phyloP scores from a whole-genome alignment of 2,888 invertebrate species.

The Lissonota sp. region DNA sequence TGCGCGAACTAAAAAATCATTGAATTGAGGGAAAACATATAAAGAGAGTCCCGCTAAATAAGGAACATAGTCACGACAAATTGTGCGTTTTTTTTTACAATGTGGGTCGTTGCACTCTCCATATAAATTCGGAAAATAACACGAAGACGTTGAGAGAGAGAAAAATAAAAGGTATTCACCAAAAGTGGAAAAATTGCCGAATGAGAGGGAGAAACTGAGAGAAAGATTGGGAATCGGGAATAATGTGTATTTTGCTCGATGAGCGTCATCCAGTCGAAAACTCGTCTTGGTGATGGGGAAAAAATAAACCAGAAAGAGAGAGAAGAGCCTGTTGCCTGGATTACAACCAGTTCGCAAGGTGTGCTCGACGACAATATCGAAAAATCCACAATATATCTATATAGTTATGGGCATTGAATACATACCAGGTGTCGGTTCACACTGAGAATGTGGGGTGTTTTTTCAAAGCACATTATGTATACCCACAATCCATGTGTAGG shows the following conservation, averaged over 20 bases:
- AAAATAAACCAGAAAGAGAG: constrained; percentile 8
- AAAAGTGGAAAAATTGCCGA: constrained; percentile 15
- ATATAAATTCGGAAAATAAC: background rate
- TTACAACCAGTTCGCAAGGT: constrained; percentile 61
- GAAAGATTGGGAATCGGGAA: background rate
- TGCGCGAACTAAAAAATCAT: no score
- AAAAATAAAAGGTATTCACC: constrained; percentile 7
- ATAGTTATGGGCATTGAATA: background rate
- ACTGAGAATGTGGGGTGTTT: background rate
- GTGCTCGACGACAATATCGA: constrained; percentile 36
- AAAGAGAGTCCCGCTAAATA: constrained; percentile 22
- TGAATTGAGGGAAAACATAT: no score
- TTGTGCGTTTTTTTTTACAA: background rate
- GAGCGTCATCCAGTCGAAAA: constrained; percentile 13
- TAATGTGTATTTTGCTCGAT: constrained; percentile 14
- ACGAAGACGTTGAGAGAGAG: background rate
- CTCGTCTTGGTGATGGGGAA: background rate
- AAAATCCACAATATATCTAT: constrained; percentile 24
- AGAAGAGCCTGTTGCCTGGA: constrained; percentile 10
- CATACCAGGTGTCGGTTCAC: constrained; percentile 25
- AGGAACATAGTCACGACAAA: constrained; percentile 5
- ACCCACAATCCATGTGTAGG: no score
- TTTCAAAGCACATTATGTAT: no score
- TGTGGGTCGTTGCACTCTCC: background rate
- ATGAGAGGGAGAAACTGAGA: background rate